These are phyloP conservation scores for Drosophila repletoides DNA, from an alignment of 1,140 invertebrate genomes.

Conservation along the genomic window DNA sequence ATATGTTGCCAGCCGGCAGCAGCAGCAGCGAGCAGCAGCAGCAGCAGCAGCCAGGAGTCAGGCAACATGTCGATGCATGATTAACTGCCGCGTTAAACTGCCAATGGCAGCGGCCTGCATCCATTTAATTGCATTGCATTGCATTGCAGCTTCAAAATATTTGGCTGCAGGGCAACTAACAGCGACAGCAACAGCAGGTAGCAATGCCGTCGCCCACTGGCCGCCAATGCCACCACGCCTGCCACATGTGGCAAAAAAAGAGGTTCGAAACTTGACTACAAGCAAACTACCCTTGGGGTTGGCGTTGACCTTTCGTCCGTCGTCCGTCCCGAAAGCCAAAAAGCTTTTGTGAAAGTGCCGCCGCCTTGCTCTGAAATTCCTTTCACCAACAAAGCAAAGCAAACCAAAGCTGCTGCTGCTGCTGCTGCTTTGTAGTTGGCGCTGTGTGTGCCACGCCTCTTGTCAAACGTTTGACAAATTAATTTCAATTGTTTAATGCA, in stretches of 20 bases:
- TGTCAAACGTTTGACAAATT: constrained; percentile 71
- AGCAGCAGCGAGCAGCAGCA: background rate
- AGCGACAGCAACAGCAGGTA: constrained; percentile 31
- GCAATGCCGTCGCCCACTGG: constrained; percentile 20
- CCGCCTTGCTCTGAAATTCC: constrained; percentile 45
- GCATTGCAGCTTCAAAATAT: constrained; percentile 29
- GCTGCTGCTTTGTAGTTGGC: background rate
- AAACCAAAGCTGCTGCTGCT: constrained; percentile 7
- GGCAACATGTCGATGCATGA: constrained; percentile 75
- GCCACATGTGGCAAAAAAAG: no score
- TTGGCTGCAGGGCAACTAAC: constrained; percentile 62
- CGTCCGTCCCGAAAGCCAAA: constrained; percentile 43
- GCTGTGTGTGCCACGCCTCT: constrained; percentile 47
- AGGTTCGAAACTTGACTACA: constrained; percentile 63
- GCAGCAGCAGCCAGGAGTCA: background rate
- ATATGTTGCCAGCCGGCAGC: constrained; percentile 42
- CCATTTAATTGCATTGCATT: constrained; percentile 73
- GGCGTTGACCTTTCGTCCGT: constrained; percentile 54
- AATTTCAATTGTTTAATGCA: constrained; percentile 72
- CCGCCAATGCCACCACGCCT: constrained; percentile 8
- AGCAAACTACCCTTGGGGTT: constrained; percentile 44
- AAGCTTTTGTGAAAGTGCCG: constrained; percentile 68
- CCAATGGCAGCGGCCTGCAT: constrained; percentile 45
- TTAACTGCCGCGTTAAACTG: constrained; percentile 66
- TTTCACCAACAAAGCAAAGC: constrained; percentile 45